Percentiles rank a stretch among this genome's conserved stretches.
Evolutionary conservation across 2,797 vertebrate species (phyloP).

Genomic region (Ceyx erithaca): DNA sequence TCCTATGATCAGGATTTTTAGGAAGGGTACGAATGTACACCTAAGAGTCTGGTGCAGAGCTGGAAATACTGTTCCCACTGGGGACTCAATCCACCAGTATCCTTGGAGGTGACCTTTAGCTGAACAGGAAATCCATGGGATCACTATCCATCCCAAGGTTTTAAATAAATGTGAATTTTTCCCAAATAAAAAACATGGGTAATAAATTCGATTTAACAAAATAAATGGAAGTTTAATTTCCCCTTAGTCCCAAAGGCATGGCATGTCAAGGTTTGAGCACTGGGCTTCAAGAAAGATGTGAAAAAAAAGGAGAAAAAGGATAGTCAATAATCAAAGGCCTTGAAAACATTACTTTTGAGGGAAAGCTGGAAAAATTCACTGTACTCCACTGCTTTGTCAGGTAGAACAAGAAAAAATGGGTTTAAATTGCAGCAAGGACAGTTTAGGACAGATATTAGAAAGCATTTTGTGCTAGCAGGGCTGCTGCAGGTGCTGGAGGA

Average conservation of each 20-base stretch:
- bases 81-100: not conserved
- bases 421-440: not conserved
- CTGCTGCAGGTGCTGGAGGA: not conserved
- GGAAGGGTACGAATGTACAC: not conserved
- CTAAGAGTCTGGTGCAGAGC: rapidly evolving
- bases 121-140: not conserved
- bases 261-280: not conserved
- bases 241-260: not conserved
- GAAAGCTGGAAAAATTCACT: not conserved
- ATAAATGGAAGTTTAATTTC: not conserved
- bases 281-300: not conserved
- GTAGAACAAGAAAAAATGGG: not conserved
- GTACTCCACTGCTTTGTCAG: not conserved
- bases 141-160: not conserved
- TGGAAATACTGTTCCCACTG: not conserved
- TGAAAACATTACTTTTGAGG: not conserved
- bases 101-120: not conserved
- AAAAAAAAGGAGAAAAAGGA: not conserved
- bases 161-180: not conserved
- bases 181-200: not conserved
- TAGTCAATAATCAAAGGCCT: not conserved
- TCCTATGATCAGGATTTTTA: not conserved
- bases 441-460: not conserved
- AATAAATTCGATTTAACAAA: not conserved
- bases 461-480: not conserved